These are phyloP conservation scores for Lindbergichthys nudifrons DNA, from an alignment of 2,797 vertebrate species.

Conservation along the genomic window DNA sequence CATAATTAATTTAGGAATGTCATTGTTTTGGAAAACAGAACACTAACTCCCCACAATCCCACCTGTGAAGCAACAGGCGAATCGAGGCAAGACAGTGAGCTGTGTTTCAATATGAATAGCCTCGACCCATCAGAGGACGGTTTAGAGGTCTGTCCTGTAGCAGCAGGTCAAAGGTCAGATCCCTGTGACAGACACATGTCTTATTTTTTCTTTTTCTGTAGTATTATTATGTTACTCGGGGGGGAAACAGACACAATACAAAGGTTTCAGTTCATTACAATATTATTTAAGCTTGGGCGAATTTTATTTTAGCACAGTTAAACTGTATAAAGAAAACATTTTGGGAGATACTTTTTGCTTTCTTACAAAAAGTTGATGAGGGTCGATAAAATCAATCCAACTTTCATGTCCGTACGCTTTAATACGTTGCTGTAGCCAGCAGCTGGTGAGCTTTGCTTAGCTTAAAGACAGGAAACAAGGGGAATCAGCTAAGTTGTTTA, in stretches of 20 bases:
- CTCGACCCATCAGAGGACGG: not conserved
- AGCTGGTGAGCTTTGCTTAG: not conserved
- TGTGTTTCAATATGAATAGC: slow-evolving; percentile 15
- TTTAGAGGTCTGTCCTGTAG: slow-evolving; percentile 7
- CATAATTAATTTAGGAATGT: slow-evolving; percentile 74
- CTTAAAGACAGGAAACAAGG: not conserved
- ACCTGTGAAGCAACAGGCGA: slow-evolving; percentile 34
- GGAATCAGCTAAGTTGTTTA: not conserved
- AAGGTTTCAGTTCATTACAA: not conserved
- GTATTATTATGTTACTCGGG: too few species aligned
- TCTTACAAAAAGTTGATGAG: not conserved
- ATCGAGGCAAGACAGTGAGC: slow-evolving; percentile 20
- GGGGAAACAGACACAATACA: too few species aligned
- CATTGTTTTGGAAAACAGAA: slow-evolving; percentile 70
- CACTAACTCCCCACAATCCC: slow-evolving; percentile 38
- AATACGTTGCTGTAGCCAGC: not conserved
- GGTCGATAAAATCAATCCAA: not conserved
- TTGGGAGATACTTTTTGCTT: not conserved
- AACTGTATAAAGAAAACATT: too few species aligned
- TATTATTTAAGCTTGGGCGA: not conserved
- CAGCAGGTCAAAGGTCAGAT: slow-evolving; percentile 33
- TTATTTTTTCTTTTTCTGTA: too few species aligned
- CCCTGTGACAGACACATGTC: slow-evolving; percentile 14
- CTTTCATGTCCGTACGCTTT: not conserved
- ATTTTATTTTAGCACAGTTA: too few species aligned